Percentiles rank a stretch among this genome's conserved stretches.
phyloP scores from a whole-genome alignment of 2,113 vertebrate genomes.

The Eptesicus fuscus region DNA sequence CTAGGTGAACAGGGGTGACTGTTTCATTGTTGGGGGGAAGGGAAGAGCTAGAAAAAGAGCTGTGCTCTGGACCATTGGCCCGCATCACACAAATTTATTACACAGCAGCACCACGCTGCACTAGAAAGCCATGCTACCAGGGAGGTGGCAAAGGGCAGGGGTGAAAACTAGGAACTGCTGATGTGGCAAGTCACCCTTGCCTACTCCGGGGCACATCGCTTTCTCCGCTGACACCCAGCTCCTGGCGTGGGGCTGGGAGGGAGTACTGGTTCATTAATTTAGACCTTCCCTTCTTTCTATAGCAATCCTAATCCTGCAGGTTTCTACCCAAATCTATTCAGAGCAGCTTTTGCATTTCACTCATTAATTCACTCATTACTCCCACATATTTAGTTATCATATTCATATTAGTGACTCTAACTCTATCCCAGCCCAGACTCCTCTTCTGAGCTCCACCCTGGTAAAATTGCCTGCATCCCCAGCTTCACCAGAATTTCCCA shows the following conservation, averaged over 20 bases:
- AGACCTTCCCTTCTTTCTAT: background rate
- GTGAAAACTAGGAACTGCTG: conserved; percentile 2
- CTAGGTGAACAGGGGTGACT: conserved; percentile 74
- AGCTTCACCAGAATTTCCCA: background rate
- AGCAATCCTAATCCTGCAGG: background rate
- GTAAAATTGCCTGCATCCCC: background rate
- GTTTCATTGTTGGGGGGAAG: background rate
- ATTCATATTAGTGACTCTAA: background rate
- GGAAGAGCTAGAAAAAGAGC: background rate
- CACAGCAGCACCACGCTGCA: background rate
- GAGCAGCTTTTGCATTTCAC: background rate
- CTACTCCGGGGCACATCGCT: background rate
- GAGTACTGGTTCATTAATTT: background rate
- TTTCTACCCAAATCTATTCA: conserved; percentile 12
- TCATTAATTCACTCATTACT: conserved; percentile 10
- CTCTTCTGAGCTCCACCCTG: background rate
- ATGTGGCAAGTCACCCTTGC: background rate
- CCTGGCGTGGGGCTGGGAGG: background rate
- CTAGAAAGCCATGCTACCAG: background rate
- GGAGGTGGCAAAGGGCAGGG: background rate
- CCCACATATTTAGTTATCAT: background rate
- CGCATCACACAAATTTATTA: conserved; percentile 32
- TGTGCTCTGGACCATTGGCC: background rate
- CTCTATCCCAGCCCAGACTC: background rate
- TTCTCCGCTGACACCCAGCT: background rate